phyloP scores from a whole-genome alignment of 2,888 invertebrate genomes.

The Malacosoma neustria region DNA sequence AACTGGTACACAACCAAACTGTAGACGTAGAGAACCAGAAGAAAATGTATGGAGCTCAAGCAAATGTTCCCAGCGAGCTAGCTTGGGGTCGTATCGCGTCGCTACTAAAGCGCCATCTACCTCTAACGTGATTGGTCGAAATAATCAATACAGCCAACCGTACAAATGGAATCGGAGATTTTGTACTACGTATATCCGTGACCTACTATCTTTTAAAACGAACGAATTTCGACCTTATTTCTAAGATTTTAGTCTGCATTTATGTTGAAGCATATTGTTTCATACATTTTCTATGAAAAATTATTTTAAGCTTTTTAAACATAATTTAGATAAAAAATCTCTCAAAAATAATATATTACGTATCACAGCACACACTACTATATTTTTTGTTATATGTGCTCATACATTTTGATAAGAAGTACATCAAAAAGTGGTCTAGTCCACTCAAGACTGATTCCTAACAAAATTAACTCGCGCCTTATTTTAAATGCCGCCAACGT shows the following conservation, averaged over 20 bases:
- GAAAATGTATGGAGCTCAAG: constrained; percentile 75
- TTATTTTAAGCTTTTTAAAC: constrained; percentile 37
- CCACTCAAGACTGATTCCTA: constrained; percentile 54
- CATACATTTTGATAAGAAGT: constrained; percentile 53
- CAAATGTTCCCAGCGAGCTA: constrained; percentile 69
- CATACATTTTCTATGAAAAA: constrained; percentile 61
- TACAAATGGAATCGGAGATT: constrained; percentile 29
- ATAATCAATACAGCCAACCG: constrained; percentile 48
- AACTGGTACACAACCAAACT: constrained; percentile 74
- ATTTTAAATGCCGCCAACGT: constrained; percentile 72
- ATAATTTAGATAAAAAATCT: constrained; percentile 31
- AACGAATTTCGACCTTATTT: constrained; percentile 25
- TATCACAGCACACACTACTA: constrained; percentile 17
- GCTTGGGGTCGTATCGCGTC: constrained; percentile 71
- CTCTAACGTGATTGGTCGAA: constrained; percentile 47
- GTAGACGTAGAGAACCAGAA: constrained; percentile 74
- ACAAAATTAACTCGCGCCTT: constrained; percentile 65
- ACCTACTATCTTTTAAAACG: constrained; percentile 23
- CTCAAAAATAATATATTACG: constrained; percentile 23
- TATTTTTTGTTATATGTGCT: constrained; percentile 34
- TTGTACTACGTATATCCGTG: constrained; percentile 71
- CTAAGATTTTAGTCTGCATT: constrained; percentile 8
- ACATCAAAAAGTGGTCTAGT: constrained; percentile 65
- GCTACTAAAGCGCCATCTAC: constrained; percentile 62
- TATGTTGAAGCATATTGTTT: constrained; percentile 17